Conservation (phyloP, 1,140 invertebrate genomes). For the Ladona fulva region DNA sequence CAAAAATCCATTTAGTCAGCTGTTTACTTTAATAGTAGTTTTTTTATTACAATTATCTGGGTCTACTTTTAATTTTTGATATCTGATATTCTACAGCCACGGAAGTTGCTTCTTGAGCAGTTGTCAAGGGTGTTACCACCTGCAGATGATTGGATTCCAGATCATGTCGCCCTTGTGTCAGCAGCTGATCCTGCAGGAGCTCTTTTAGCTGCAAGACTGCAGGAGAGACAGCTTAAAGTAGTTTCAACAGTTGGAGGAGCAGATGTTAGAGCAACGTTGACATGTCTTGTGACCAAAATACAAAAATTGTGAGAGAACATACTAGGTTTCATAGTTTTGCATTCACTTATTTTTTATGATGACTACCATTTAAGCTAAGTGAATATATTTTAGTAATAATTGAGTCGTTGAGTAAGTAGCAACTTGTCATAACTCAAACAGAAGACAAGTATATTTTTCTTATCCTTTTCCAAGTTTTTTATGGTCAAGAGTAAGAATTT, state of each 20-base stretch:
- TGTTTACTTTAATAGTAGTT: too few species aligned
- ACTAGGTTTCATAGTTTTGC: too few species aligned
- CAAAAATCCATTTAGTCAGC: too few species aligned
- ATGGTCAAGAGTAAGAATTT: too few species aligned
- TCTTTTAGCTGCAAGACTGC: constrained; percentile 55
- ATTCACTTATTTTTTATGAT: too few species aligned
- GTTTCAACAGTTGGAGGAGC: constrained; percentile 62
- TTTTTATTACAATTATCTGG: too few species aligned
- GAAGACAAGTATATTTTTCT: too few species aligned
- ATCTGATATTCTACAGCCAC: constrained; percentile 50
- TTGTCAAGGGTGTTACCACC: constrained; percentile 60
- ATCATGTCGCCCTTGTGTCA: constrained; percentile 66
- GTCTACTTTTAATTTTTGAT: background rate
- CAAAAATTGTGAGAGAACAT: constrained; percentile 76
- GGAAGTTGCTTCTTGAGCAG: constrained; percentile 76
- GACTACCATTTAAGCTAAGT: too few species aligned
- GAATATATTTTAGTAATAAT: too few species aligned
- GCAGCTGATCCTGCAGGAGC: constrained; percentile 57
- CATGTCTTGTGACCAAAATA: constrained; percentile 73
- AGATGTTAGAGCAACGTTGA: constrained; percentile 73
- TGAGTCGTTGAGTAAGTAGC: too few species aligned
- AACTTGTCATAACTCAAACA: too few species aligned
- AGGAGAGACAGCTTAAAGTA: constrained; percentile 58
- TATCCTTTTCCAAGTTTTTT: too few species aligned
- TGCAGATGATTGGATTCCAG: constrained; percentile 67